Base-by-base conservation (phyloP, 2,797 vertebrate genomes). In the Myotis pilosus region DNA sequence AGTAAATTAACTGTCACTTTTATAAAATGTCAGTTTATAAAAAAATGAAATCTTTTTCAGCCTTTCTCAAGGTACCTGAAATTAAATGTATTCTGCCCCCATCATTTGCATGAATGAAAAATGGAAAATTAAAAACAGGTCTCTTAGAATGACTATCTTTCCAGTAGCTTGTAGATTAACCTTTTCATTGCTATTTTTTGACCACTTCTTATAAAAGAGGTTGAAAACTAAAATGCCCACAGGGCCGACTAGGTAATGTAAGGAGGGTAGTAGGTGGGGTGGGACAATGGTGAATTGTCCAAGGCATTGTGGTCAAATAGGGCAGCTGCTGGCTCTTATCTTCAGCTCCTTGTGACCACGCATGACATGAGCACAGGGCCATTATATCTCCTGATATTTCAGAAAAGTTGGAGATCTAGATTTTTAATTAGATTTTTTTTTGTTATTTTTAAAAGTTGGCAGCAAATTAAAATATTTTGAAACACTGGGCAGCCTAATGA, bases 31-130 rank as follows among this genome's bases (percentile, higher is more conserved):
- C 51, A 71, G 3, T 38, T 71, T 80, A 74, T 68, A 16, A 74
- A 88, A 86, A 86, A 75, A 28, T 88, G 68, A 84, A 55, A 69
- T 41, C 33, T 86, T 75, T 76, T 62, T 38, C 68, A 66, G 66
- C 0, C 25, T 89, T 88, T 89, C 41, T 81, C 68, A 75, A 7
- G 30, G 28, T 71, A 20, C 6, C 16, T 92, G 86, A 76, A 89
- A 62, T 88, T 30, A 49, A 66, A 53, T 72, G 44, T 68, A 79
- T 36, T 72, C 49, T 25, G 25, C 76, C 10, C 15, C 23, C 20
- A 30, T 79, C 20, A 53, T 85, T 80, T 95, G 25, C 28, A 62
- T 84, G 17, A 91, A 68, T 89, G 66, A 92, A 92, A 89, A 85
- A 85, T 17, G 19, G 22, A n/a, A 74, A 60, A 33, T 75, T 75